A percentile compares a stretch with the other conserved stretches of the same genome.
Evolutionary conservation across 2,113 vertebrate genomes (phyloP).

Genomic region (Bubo blakistoni): DNA sequence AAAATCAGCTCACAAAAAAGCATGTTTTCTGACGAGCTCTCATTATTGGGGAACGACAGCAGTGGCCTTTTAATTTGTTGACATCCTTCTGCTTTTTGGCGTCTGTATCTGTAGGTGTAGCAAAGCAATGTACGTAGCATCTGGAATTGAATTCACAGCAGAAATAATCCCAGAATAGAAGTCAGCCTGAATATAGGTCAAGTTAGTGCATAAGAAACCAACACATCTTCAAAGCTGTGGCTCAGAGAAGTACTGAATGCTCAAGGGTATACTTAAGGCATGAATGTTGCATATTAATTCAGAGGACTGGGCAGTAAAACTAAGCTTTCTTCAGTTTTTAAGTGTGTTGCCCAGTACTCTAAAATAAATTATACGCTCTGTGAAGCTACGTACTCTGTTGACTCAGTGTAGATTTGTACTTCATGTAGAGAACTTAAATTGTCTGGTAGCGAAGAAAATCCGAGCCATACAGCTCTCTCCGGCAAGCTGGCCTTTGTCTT

Average conservation of each 20-base stretch:
- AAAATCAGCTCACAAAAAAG: background rate
- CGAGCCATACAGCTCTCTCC: background rate
- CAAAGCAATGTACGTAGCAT: background rate
- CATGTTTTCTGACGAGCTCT: background rate
- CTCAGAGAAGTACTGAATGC: background rate
- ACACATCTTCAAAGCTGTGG: constrained; percentile 43
- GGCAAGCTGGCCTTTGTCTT: background rate
- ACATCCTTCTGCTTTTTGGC: background rate
- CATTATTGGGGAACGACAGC: background rate
- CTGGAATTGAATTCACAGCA: constrained; percentile 16
- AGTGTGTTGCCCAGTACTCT: background rate
- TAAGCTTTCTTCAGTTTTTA: background rate
- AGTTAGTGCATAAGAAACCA: constrained; percentile 29
- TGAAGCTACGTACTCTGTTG: background rate
- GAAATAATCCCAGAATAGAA: constrained; percentile 40
- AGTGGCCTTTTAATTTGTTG: background rate
- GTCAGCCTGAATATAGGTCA: constrained; percentile 50
- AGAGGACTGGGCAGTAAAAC: constrained; percentile 45
- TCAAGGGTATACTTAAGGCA: constrained; percentile 16
- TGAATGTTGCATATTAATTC: constrained; percentile 46
- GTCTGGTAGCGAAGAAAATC: background rate
- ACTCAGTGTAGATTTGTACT: background rate
- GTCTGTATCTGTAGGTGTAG: background rate
- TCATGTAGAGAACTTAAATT: background rate
- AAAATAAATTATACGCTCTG: background rate